Conservation (phyloP, 1,140 invertebrate species). For the Chrysomallon squamiferum region DNA sequence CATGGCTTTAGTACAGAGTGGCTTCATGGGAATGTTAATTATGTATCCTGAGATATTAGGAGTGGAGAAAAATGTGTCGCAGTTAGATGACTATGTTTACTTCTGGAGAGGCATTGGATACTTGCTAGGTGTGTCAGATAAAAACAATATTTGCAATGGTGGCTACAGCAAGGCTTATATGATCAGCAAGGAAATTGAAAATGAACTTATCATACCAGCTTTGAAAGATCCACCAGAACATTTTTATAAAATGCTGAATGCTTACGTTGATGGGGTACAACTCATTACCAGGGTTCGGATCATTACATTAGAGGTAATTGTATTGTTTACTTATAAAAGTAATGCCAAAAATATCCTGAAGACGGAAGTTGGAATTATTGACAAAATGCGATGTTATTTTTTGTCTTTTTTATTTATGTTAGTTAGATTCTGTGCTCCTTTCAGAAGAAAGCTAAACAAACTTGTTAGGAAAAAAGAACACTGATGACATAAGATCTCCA, state of each 20-base stretch:
- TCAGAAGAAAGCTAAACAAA: background rate
- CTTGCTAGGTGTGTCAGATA: conserved; percentile 82
- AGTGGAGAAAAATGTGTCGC: conserved; percentile 63
- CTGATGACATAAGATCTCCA: too few species aligned
- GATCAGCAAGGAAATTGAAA: conserved; percentile 51
- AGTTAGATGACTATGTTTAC: conserved; percentile 80
- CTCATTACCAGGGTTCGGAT: background rate
- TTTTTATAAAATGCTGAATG: conserved; percentile 33
- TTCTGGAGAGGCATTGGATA: conserved; percentile 84
- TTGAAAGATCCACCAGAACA: conserved; percentile 26
- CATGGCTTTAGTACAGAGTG: conserved; percentile 75
- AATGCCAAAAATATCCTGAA: too few species aligned
- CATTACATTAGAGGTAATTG: conserved; percentile 2
- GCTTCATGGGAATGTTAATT: conserved; percentile 80
- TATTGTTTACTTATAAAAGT: background rate
- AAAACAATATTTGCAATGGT: conserved; percentile 70
- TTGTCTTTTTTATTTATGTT: background rate
- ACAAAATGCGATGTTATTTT: conserved; percentile 6
- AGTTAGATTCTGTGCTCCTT: conserved; percentile 7
- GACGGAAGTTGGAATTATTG: background rate
- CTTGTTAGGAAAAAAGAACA: too few species aligned
- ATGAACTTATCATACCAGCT: conserved; percentile 25
- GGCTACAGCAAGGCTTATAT: conserved; percentile 59
- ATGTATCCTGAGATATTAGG: conserved; percentile 73
- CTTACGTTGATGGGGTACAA: conserved; percentile 28